A percentile compares a stretch with the other conserved stretches of the same genome.
Evolutionary conservation across 2,888 invertebrate genomes (phyloP).

Genomic region (Archaeoteleia sp.): DNA sequence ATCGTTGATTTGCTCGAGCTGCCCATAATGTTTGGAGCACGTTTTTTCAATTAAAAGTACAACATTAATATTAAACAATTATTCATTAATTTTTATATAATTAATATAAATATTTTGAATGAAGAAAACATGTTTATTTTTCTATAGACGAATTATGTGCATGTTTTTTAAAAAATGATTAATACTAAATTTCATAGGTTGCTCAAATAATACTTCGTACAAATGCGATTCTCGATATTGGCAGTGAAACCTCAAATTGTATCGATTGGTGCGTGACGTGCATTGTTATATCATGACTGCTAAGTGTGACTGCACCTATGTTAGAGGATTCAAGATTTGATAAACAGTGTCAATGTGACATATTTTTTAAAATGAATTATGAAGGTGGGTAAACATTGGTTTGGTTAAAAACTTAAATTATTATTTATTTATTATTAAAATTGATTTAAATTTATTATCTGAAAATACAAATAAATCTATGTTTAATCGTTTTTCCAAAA

Average conservation of each 20-base stretch:
- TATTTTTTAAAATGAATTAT: slow-evolving; percentile 35
- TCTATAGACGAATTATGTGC: not conserved
- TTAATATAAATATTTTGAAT: too few relatives aligned
- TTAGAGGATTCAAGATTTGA: slow-evolving; percentile 24
- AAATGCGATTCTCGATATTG: slow-evolving; percentile 27
- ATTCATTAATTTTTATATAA: too few relatives aligned
- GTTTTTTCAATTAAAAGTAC: slow-evolving; percentile 1
- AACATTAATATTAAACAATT: too few relatives aligned
- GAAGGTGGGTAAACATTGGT: too few relatives aligned
- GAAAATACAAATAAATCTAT: too few relatives aligned
- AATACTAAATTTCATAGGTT: not conserved
- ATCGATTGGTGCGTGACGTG: slow-evolving; percentile 45
- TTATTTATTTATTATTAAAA: too few relatives aligned
- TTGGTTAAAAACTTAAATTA: too few relatives aligned
- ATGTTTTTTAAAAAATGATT: not conserved
- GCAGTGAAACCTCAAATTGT: slow-evolving; percentile 23
- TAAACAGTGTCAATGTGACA: slow-evolving; percentile 18
- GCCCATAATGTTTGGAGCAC: slow-evolving; percentile 22
- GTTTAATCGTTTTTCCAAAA: too few relatives aligned
- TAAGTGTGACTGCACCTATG: slow-evolving; percentile 28
- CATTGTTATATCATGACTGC: slow-evolving; percentile 13
- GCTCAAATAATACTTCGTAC: not conserved
- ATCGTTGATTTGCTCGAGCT: slow-evolving; percentile 25
- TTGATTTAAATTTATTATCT: too few relatives aligned
- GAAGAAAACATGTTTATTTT: too few relatives aligned